Percentiles rank a stretch among this genome's conserved stretches.
These are phyloP conservation scores for Bostrychus sinensis DNA, from an alignment of 2,113 vertebrate genomes.

Conservation along the genomic window DNA sequence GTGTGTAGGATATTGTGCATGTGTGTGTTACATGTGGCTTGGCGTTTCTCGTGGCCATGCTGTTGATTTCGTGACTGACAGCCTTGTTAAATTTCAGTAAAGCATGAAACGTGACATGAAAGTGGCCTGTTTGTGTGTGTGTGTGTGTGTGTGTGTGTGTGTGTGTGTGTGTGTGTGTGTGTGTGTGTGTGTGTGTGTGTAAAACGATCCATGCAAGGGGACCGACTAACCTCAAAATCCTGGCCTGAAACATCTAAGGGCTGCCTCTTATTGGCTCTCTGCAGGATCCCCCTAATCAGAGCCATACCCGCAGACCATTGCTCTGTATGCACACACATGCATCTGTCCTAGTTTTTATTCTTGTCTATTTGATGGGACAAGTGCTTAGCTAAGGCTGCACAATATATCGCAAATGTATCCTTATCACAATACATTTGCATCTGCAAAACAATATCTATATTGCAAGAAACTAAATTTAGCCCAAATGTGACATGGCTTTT, in stretches of 20 bases:
- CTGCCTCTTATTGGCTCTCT: conserved; percentile 77
- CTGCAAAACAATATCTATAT: no score
- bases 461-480: no score
- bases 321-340: conserved; percentile 11
- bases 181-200: conserved; percentile 32
- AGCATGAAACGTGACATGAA: conserved; percentile 76
- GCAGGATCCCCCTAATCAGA: conserved; percentile 76
- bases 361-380: conserved; percentile 38
- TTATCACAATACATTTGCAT: no score
- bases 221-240: conserved; percentile 68
- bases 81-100: conserved; percentile 77
- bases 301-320: conserved; percentile 46
- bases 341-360: conserved; percentile 32
- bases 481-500: no score
- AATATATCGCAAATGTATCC: no score
- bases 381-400: no score
- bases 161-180: conserved; percentile 45
- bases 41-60: conserved; percentile 68
- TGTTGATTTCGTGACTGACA: conserved; percentile 72
- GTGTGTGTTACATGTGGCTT: conserved; percentile 63
- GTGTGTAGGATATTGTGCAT: no score
- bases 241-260: conserved; percentile 75
- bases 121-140: conserved; percentile 49
- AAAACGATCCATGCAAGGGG: conserved; percentile 71
- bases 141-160: conserved; percentile 8